phyloP scores from a whole-genome alignment of 2,113 vertebrate genomes.

The human (Homo sapiens) region DNA sequence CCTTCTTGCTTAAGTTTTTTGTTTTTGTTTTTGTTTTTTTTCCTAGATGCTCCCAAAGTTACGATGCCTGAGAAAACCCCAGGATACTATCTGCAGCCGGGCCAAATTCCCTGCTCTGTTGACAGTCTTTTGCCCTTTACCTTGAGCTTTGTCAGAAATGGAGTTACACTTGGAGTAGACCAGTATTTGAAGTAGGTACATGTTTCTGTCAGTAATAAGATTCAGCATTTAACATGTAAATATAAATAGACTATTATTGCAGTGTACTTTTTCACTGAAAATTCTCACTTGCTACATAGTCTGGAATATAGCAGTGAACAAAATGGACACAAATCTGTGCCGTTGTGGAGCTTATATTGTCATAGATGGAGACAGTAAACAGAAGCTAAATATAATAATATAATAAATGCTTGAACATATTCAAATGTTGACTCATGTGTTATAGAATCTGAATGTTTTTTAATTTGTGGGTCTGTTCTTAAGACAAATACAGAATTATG shows the following conservation, averaged over 20 bases:
- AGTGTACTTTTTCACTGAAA: not conserved
- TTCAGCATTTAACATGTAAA: not conserved
- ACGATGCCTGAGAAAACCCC: conserved; percentile 90
- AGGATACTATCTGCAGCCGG: conserved; percentile 95
- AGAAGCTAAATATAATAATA: not conserved
- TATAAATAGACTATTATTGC: not conserved
- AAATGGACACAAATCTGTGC: not conserved
- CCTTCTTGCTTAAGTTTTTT: not conserved
- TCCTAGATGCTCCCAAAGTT: conserved; percentile 90
- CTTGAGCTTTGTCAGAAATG: conserved; percentile 91
- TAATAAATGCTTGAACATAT: not conserved
- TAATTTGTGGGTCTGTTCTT: not conserved
- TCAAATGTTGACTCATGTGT: not conserved
- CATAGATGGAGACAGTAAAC: not conserved
- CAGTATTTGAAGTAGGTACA: conserved; percentile 92
- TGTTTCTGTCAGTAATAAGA: not conserved
- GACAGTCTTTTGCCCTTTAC: conserved; percentile 96
- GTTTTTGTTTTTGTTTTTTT: not conserved
- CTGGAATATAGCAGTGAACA: not conserved
- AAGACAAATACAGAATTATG: not conserved
- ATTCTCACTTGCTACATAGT: not conserved
- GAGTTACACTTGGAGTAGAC: conserved; percentile 89
- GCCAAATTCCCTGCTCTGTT: conserved; percentile 88
- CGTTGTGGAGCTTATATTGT: not conserved
- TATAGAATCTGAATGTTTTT: not conserved